Evolutionary conservation across 2,888 invertebrate genomes (phyloP).

Genomic region (Strigamia transsilvanica): DNA sequence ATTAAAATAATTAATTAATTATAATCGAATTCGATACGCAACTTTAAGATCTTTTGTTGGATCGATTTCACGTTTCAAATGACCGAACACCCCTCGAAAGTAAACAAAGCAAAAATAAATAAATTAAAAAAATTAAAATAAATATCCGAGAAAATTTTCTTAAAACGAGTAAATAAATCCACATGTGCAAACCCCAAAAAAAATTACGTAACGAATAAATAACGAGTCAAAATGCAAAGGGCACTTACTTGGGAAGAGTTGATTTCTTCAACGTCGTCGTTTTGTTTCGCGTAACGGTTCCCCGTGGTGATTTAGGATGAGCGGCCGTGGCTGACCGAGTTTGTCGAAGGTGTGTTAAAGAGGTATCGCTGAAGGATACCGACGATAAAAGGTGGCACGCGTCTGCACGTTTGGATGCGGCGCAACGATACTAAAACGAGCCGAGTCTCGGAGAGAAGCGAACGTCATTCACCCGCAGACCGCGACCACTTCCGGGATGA

Average conservation of each 20-base stretch:
- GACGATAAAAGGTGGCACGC: background rate
- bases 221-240: background rate
- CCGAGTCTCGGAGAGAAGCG: background rate
- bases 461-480: slow-evolving; percentile 33
- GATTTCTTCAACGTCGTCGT: slow-evolving; percentile 5
- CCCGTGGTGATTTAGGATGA: slow-evolving; percentile 13
- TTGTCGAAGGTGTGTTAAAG: background rate
- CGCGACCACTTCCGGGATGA: slow-evolving; percentile 42
- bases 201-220: background rate
- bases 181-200: background rate
- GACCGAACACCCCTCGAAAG: background rate
- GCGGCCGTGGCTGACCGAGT: slow-evolving; percentile 36
- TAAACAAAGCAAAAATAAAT: background rate
- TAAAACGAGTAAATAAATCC: background rate
- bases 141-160: too few relatives aligned
- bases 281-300: background rate
- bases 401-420: background rate
- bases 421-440: slow-evolving; percentile 27
- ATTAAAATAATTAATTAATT: background rate
- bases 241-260: background rate
- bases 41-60: slow-evolving; percentile 3
- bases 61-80: slow-evolving; percentile 1
- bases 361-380: background rate
- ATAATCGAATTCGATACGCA: background rate
- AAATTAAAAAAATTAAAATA: too few relatives aligned